Evolutionary conservation across 2,113 vertebrate genomes (phyloP).

Genomic region (Meriones unguiculatus): DNA sequence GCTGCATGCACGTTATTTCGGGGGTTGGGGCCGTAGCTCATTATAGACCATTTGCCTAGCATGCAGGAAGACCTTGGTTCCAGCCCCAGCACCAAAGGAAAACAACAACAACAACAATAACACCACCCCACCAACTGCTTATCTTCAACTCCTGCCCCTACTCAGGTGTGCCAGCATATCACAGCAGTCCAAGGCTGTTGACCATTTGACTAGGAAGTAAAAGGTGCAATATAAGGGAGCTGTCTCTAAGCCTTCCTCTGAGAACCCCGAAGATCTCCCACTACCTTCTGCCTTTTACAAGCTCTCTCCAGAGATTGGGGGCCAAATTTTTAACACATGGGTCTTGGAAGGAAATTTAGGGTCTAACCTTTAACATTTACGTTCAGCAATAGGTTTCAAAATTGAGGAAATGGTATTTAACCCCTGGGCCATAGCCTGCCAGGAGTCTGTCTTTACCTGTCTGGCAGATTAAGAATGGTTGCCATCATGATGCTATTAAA

Average conservation of each 20-base stretch:
- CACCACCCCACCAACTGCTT: neutral
- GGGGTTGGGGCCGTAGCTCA: no score
- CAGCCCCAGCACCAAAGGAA: neutral
- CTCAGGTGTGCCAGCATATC: neutral
- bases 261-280: neutral
- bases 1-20: neutral
- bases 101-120: neutral
- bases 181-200: neutral
- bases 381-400: neutral
- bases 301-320: neutral
- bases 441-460: neutral
- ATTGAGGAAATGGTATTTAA: neutral
- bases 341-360: neutral
- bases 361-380: neutral
- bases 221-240: neutral
- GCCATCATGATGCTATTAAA: neutral
- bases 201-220: neutral
- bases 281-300: neutral
- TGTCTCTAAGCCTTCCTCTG: no score
- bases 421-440: neutral
- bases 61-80: neutral
- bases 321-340: no score
- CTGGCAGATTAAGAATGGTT: neutral
- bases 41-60: neutral
- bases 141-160: neutral